Conservation (phyloP, 2,113 vertebrate genomes). For the Aegypius monachus region DNA sequence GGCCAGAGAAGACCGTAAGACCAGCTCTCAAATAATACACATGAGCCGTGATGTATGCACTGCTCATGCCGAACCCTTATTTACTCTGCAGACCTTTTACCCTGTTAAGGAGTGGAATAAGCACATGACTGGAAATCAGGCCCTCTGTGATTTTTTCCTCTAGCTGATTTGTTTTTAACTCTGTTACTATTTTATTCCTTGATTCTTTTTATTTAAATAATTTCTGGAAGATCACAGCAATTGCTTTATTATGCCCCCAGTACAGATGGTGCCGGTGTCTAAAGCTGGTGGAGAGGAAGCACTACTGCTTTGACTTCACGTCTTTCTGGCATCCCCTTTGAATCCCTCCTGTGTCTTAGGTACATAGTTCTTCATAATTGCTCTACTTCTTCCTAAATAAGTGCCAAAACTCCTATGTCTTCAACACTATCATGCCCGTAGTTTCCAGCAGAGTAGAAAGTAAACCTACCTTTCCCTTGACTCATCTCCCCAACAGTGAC, state of each 20-base stretch:
- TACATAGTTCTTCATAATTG: not conserved
- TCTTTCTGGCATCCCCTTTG: not conserved
- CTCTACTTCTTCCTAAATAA: not conserved
- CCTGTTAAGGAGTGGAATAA: not conserved
- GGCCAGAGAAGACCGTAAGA: not conserved
- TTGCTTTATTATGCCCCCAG: not conserved
- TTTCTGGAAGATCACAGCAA: not conserved
- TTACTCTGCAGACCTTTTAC: not conserved
- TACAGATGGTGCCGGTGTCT: not conserved
- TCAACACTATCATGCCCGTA: not conserved
- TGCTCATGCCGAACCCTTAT: accelerated
- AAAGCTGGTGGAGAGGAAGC: not conserved
- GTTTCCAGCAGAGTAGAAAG: not conserved
- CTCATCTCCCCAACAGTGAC: not conserved
- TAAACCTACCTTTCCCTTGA: not conserved
- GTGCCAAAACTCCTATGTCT: not conserved
- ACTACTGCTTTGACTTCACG: not conserved
- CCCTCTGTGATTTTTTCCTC: not conserved
- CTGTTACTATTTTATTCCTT: not conserved
- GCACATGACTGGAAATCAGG: not conserved
- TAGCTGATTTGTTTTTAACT: not conserved
- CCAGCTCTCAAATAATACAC: not conserved
- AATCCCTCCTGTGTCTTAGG: not conserved
- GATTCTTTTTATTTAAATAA: not conserved
- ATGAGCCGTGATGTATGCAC: not conserved